These are phyloP conservation scores for Timandra comae DNA, from an alignment of 2,888 invertebrate genomes.

Conservation along the genomic window DNA sequence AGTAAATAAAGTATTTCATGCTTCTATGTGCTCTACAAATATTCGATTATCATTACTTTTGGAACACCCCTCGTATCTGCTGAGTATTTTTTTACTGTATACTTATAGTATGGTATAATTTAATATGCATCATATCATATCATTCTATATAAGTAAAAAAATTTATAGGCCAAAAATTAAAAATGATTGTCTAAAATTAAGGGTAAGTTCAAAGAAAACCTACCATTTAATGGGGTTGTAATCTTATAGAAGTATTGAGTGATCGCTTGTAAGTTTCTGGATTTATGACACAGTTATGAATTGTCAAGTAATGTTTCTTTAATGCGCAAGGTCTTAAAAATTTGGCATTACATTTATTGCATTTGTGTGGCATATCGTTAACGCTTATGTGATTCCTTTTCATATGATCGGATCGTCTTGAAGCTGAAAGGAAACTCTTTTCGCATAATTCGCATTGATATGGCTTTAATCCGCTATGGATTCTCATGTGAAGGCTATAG, in stretches of 20 bases:
- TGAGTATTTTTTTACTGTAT: too few species aligned
- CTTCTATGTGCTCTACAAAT: too few species aligned
- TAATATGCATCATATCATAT: too few species aligned
- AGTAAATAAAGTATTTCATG: too few species aligned
- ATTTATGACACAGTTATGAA: constrained; percentile 33
- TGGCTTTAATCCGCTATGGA: constrained; percentile 55
- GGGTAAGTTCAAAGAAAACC: too few species aligned
- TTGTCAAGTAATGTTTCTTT: constrained; percentile 47
- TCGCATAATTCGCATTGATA: constrained; percentile 53
- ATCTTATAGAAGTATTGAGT: too few species aligned
- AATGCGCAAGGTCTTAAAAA: constrained; percentile 59
- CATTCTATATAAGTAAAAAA: too few species aligned
- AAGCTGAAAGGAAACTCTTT: constrained; percentile 55
- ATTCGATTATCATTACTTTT: too few species aligned
- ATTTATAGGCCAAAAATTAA: too few species aligned
- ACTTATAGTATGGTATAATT: too few species aligned
- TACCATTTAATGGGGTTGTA: constrained; percentile 9
- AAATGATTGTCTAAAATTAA: too few species aligned
- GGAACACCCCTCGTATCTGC: too few species aligned
- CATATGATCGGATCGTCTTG: constrained; percentile 53
- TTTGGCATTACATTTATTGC: constrained; percentile 46
- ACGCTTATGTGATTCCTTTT: constrained; percentile 49
- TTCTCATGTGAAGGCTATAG: constrained; percentile 47
- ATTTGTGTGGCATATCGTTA: constrained; percentile 46
- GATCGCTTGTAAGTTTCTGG: constrained; percentile 23